Conservation (phyloP, 2,113 vertebrate species). For the Pygoscelis antarcticus region DNA sequence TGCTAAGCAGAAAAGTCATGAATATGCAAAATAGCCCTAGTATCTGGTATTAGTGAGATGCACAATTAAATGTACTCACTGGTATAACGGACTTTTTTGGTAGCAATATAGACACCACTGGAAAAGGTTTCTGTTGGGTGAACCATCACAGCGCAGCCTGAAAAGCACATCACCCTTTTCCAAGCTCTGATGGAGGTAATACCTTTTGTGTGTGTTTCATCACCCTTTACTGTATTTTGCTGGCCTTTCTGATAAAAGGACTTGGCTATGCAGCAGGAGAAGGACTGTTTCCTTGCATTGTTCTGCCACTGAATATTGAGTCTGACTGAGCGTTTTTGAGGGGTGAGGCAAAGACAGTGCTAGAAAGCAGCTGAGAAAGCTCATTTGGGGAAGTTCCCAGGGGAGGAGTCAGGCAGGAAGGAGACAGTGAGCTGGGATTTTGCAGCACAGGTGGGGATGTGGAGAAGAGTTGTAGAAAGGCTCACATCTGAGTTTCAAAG, state of each 20-base stretch:
- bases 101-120: background rate
- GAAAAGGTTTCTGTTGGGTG: background rate
- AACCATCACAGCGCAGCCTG: rapidly evolving
- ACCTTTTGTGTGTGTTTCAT: background rate
- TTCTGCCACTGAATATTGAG: background rate
- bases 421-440: background rate
- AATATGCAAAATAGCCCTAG: background rate
- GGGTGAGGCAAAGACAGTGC: background rate
- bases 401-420: background rate
- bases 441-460: background rate
- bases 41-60: background rate
- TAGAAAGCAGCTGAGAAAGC: background rate
- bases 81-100: background rate
- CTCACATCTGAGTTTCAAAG: background rate
- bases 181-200: background rate
- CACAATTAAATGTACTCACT: background rate
- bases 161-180: background rate
- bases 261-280: background rate
- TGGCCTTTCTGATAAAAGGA: background rate
- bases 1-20: background rate
- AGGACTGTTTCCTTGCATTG: background rate
- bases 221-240: background rate
- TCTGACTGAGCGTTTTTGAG: background rate
- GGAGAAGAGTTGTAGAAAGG: background rate
- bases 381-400: background rate